Base-by-base conservation (phyloP, 2,888 invertebrate species). In the Drosophila nigritarsus region DNA sequence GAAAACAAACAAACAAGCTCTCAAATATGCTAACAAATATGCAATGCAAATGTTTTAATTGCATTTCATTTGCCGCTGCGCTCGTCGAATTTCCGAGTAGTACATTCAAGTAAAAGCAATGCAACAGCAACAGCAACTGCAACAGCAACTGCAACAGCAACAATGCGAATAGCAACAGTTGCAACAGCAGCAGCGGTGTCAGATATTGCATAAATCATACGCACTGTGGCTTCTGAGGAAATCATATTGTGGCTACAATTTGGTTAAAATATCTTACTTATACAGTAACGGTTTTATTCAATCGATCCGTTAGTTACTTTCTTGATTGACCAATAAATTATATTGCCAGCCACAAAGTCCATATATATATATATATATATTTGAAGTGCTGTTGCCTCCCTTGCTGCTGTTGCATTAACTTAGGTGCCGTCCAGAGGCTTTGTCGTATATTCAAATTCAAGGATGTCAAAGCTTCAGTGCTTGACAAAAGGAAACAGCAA, bases 361-460 rank as follows among this genome's bases (percentile, higher is more conserved):
- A 56, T 48, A 53, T 24, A 45, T 2, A 34, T 6, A 13, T 13
- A 34, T 2, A 34, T 36, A 36, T 15, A 24, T 36, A 36, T 32
- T 20, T 49, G 3, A 29, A 36, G n/a, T 48, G 20, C 18, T 54
- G 54, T 51, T 63, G 62, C 38, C 32, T 38, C 6, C 45, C 36
- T n/a, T 53, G 66, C 55, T 55, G 30, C 62, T 71, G 59, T 70
- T 75, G 88, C 88, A 83, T 78, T 86, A 75, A 81, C 75, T 83
- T 77, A 90, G 90, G 89, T 92, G 91, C 92, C 92, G 92, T 92
- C 92, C 92, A 92, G 86, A 88, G 89, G 92, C 91, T 92, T 92
- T 92, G 89, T 90, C 81, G 82, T 68, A 68, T 75, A 75, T 68
- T 78, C 72, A 74, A 81, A 73, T 53, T 67, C 71, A 58, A 71